Evolutionary conservation across 1,140 invertebrate species (phyloP).

Genomic region (Listronotus bonariensis): DNA sequence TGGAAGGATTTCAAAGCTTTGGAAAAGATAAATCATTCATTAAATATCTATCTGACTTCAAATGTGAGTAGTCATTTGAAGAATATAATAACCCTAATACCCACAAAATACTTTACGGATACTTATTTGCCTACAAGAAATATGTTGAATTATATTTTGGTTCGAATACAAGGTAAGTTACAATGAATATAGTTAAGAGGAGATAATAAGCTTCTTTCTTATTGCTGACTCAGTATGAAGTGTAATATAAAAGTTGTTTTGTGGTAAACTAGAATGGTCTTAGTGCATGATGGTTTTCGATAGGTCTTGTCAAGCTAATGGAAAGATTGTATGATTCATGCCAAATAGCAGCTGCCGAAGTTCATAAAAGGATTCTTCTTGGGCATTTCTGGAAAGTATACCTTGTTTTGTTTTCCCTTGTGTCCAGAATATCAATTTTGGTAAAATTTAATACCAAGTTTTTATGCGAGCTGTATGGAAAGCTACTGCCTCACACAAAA

Average conservation of each 20-base stretch:
- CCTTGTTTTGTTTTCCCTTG: slow-evolving; percentile 53
- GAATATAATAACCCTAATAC: slow-evolving; percentile 44
- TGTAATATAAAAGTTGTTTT: no score
- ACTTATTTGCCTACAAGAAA: slow-evolving; percentile 58
- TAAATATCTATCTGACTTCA: slow-evolving; percentile 57
- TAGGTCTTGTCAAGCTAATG: slow-evolving; percentile 56
- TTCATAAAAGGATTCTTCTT: slow-evolving; percentile 53
- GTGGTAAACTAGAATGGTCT: not conserved
- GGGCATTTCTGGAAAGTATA: slow-evolving; percentile 60
- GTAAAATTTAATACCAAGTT: slow-evolving; percentile 53
- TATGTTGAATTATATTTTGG: slow-evolving; percentile 59
- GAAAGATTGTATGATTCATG: slow-evolving; percentile 52
- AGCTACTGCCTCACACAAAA: slow-evolving; percentile 52
- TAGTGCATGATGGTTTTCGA: not conserved
- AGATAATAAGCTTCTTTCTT: no score
- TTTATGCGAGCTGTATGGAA: slow-evolving; percentile 57
- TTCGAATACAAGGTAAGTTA: slow-evolving; percentile 56
- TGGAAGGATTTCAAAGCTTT: slow-evolving; percentile 60
- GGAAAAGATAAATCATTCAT: slow-evolving; percentile 57
- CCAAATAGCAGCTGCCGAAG: slow-evolving; percentile 47
- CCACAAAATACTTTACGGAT: slow-evolving; percentile 38
- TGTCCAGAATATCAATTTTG: slow-evolving; percentile 58
- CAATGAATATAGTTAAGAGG: not conserved
- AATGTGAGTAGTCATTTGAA: slow-evolving; percentile 49
- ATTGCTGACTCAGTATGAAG: no score